Evolutionary conservation across 1,140 invertebrate species (phyloP).

Genomic region (Drosophila serrata): DNA sequence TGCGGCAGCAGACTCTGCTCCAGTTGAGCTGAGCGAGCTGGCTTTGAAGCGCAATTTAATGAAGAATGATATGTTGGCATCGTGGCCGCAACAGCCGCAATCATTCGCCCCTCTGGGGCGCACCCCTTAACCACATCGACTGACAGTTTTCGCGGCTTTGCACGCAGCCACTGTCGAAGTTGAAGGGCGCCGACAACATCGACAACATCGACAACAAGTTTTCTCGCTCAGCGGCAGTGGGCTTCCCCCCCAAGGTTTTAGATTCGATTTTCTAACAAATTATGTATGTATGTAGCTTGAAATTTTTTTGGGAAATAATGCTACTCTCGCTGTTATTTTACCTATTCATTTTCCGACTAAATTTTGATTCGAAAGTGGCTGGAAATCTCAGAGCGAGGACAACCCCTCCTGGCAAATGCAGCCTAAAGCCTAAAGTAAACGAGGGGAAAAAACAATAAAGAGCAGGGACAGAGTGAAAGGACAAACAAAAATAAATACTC

Average conservation of each 20-base stretch:
- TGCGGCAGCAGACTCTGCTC: conserved; percentile 17
- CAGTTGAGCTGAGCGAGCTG: conserved; percentile 67
- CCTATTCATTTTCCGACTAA: conserved; percentile 29
- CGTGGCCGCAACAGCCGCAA: conserved; percentile 57
- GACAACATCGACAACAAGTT: conserved; percentile 53
- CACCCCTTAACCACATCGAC: conserved; percentile 60
- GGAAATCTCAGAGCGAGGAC: conserved; percentile 13
- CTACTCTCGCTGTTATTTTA: background rate
- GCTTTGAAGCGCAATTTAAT: conserved; percentile 83
- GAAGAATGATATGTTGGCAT: conserved; percentile 83
- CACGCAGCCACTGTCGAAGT: conserved; percentile 49
- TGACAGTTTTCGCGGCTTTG: conserved; percentile 80
- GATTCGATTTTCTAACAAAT: conserved; percentile 21
- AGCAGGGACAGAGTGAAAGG: conserved; percentile 5
- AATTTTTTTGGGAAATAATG: no score
- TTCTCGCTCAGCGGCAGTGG: conserved; percentile 7
- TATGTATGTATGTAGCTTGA: conserved; percentile 23
- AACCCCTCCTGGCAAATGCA: background rate
- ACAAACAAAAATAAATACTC: conserved; percentile 49
- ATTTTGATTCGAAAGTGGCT: conserved; percentile 38
- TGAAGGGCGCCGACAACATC: conserved; percentile 63
- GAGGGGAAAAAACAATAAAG: conserved; percentile 2
- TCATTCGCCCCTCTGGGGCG: conserved; percentile 21
- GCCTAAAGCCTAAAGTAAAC: conserved; percentile 11
- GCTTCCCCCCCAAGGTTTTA: no score